A percentile compares a stretch with the other conserved stretches of the same genome.
Conservation (phyloP, 2,888 invertebrate species). For the Psylliodes chrysocephalus region DNA sequence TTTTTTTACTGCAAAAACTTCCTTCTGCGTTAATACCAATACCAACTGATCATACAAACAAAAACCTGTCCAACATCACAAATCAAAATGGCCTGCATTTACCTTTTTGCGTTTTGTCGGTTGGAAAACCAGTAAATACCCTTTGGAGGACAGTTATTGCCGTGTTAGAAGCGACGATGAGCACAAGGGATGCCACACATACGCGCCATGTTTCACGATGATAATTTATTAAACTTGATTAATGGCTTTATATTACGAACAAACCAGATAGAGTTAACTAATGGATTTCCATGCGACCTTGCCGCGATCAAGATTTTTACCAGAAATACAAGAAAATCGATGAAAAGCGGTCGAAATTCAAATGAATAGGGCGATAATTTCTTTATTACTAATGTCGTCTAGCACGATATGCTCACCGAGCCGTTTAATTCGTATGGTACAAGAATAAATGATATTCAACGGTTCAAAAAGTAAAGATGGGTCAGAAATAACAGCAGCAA, state of each 20-base stretch:
- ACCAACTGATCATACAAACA: neutral
- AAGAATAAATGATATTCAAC: too few relatives aligned
- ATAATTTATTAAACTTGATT: conserved; percentile 7
- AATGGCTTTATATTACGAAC: conserved; percentile 1
- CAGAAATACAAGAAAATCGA: neutral
- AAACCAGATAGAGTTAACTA: neutral
- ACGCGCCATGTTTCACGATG: conserved; percentile 5
- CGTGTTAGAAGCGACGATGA: neutral
- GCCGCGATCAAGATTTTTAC: neutral
- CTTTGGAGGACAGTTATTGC: conserved; percentile 5
- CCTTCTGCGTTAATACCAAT: too few relatives aligned
- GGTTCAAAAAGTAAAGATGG: too few relatives aligned
- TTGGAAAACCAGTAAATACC: neutral
- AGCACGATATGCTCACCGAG: too few relatives aligned
- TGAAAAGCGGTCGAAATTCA: too few relatives aligned
- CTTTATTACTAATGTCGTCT: too few relatives aligned
- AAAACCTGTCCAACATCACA: neutral
- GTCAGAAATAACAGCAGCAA: too few relatives aligned
- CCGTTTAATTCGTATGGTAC: too few relatives aligned
- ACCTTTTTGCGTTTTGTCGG: neutral
- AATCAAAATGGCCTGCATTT: neutral
- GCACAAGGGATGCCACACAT: neutral
- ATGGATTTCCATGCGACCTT: neutral
- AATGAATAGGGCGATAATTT: too few relatives aligned
- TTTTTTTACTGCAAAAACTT: too few relatives aligned